Evolutionary conservation across 2,888 invertebrate genomes (phyloP), one percentile per base, ranked within the genome.

Genomic region (Hermaeophaga mercurialis): DNA sequence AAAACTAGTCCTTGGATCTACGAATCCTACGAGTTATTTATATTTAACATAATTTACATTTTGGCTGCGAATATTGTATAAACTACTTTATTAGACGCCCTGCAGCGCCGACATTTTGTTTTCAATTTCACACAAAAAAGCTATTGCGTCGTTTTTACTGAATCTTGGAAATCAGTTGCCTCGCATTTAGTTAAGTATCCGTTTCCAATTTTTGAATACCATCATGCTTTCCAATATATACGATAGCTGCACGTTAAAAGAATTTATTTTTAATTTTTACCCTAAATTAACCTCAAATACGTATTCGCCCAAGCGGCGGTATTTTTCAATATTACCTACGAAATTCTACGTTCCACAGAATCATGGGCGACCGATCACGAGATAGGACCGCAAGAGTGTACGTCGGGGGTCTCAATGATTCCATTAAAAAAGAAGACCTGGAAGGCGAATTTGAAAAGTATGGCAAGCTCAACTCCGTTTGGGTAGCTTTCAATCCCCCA

Each of bases 401-500:
- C 79, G 93, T 94, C 73, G 94, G 94, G 70, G 94, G 93, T 73
- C 84, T 94, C 67, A 88, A 87, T 72, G 92, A 92, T 76, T 88
- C 88, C 75, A 88, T 94, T 76, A 93, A 92, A 80, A 94, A 94
- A 76, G 94, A 94, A 79, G 94, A 94, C 78, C 81, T 95, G 65
- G 94, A 94, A 78, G 84, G 86, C 74, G 91, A 94, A 79, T 94
- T 94, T 78, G 90, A 91, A 73, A 93, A 93, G 81, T 94, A 88
- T 79, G 94, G 94, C 69, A 93, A 93, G 81, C 82, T 94, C 68
- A 92, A 91, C 80, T 91, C 90, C 69, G 93, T 94, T 65, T 94
- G 94, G 94, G 92, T 91, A 69, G 94, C 94, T 67, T 90, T 94
- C 78, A 94, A 94, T 80, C 94, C 94, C 67, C 94, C 94, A 67